phyloP scores from a whole-genome alignment of 2,113 vertebrate genomes.

The Melanerpes formicivorus region DNA sequence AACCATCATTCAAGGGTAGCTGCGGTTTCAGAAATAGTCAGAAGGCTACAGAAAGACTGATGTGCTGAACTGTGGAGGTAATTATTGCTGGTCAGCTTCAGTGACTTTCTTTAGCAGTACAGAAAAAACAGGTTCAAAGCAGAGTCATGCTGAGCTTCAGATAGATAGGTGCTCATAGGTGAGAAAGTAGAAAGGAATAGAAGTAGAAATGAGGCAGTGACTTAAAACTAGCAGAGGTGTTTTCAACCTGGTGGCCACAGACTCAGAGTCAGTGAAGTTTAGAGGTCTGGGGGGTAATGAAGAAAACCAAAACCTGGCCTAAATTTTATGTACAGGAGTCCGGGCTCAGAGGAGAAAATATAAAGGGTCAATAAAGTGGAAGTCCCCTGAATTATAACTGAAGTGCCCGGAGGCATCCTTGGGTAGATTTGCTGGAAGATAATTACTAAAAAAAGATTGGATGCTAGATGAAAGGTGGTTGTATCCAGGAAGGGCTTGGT shows the following conservation, averaged over 20 bases:
- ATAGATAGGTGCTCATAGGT: neutral
- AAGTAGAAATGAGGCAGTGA: neutral
- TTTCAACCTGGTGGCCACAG: neutral
- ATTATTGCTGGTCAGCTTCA: slow-evolving; percentile 55
- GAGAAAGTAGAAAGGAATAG: neutral
- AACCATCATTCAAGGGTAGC: slow-evolving; percentile 69
- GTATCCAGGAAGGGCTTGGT: no score
- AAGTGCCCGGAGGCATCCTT: neutral
- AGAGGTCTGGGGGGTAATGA: neutral
- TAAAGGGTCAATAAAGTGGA: neutral
- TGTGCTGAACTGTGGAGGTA: slow-evolving; percentile 68
- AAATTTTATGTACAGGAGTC: accelerated
- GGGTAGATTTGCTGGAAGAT: neutral
- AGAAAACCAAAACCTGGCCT: neutral
- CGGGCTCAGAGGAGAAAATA: neutral
- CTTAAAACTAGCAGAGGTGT: neutral
- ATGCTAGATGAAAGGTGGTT: neutral
- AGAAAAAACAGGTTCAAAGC: slow-evolving; percentile 49
- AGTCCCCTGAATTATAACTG: neutral
- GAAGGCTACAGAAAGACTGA: slow-evolving; percentile 62
- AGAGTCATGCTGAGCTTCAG: neutral
- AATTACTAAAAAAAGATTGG: neutral
- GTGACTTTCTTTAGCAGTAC: slow-evolving; percentile 45
- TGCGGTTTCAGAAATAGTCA: slow-evolving; percentile 66
- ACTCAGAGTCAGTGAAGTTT: neutral